Base-by-base conservation (phyloP, 2,113 vertebrate species). In the Heptranchias perlo region DNA sequence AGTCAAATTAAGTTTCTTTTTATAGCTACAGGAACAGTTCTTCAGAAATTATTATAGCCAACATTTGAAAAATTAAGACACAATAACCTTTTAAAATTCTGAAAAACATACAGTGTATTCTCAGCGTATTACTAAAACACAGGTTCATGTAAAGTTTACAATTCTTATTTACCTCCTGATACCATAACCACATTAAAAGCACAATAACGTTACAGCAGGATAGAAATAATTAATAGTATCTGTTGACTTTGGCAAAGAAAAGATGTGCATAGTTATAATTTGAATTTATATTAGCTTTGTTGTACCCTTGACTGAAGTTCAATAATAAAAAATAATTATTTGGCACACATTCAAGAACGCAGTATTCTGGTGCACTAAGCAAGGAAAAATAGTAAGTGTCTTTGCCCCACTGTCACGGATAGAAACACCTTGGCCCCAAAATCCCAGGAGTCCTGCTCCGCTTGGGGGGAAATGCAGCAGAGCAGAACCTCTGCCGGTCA, bases 161-260 rank as follows among this genome's bases (percentile, higher is more conserved):
- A 67, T 28, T 49, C 11, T 47, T 35, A 64, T 16, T 64, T 39
- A 23, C n/a, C 92, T 39, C 21, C 39, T 94, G 44, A 49, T 73
- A 18, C 52, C 52, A 16, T 18, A 69, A 69, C 28, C 64, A 52
- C 47, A 69, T 52, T 52, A 31, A 95, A 62, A 21, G 47, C 25
- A 31, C 44, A 95, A 62, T 35, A 49, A 47, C 18, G 3, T 69
- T 52, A 52, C 44, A 69, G 25, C 23, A 52, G 94, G 64, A 35
- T 31, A 95, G 25, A 95, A 69, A 94, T 94, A 94, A 94, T 94
- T 94, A 95, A 69, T n/a, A 93, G 89, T 39, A 62, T 62, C 58
- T 62, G 58, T 62, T 93, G 35, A 64, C 89, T 62, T 93, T 62
- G 35, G 35, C 89, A 23, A 35, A 73, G 65, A 35, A 69, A 69